A percentile compares a stretch with the other conserved stretches of the same genome.
Conservation (phyloP, 2,113 vertebrate species). For the Rattus rattus region DNA sequence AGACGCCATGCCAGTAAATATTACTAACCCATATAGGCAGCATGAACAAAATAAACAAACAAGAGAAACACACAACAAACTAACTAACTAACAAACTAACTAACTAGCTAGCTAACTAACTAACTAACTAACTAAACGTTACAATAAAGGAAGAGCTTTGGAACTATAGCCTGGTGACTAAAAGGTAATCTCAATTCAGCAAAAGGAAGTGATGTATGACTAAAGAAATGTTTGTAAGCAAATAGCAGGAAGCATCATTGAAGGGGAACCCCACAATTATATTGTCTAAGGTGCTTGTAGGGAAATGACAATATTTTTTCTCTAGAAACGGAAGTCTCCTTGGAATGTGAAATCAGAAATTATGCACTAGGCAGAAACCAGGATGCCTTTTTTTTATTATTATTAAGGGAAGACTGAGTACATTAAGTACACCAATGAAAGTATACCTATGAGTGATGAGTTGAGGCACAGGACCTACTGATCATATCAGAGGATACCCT, state of each 20-base stretch:
- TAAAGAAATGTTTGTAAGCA: constrained; percentile 75
- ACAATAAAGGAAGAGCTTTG: neutral
- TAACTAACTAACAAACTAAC: neutral
- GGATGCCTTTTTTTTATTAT: neutral
- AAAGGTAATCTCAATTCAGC: constrained; percentile 54
- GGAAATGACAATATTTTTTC: constrained; percentile 67
- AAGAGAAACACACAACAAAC: neutral
- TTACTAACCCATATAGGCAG: neutral
- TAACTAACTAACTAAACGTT: neutral
- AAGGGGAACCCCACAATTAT: constrained; percentile 58
- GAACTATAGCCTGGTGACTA: neutral
- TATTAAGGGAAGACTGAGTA: neutral
- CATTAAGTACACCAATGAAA: constrained; percentile 63
- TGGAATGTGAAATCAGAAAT: constrained; percentile 62
- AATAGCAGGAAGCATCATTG: constrained; percentile 48
- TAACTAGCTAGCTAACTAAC: neutral
- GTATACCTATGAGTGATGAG: neutral
- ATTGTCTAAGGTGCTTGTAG: constrained; percentile 53
- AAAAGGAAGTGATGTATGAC: constrained; percentile 50
- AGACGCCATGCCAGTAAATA: neutral
- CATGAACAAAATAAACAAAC: neutral
- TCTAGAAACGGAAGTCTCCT: constrained; percentile 71
- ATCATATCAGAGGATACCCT: neutral
- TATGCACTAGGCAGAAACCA: constrained; percentile 64
- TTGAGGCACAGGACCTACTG: neutral